phyloP scores from a whole-genome alignment of 2,888 invertebrate genomes.

The Philhelius pedissequus region DNA sequence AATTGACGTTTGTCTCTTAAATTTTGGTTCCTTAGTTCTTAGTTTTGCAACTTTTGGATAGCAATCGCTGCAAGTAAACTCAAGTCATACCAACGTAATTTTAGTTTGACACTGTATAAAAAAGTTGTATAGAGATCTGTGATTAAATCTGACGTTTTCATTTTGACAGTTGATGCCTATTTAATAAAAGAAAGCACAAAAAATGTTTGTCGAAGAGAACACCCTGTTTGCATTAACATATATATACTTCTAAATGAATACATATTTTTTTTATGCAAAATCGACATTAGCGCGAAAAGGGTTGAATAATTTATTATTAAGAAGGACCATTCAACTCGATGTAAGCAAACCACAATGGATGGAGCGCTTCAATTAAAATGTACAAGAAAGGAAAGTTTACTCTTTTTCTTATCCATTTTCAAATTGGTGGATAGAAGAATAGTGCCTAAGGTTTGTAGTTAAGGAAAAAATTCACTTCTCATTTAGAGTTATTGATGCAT shows the following conservation, averaged over 20 bases:
- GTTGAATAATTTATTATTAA: neutral
- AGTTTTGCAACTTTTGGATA: too few relatives aligned
- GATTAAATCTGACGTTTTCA: too few relatives aligned
- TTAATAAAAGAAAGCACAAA: too few relatives aligned
- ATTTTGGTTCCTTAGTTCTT: too few relatives aligned
- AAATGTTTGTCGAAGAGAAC: neutral
- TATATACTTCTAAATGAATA: neutral
- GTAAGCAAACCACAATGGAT: neutral
- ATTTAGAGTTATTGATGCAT: constrained; percentile 51
- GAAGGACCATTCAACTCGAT: neutral
- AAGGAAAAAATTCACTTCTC: constrained; percentile 9
- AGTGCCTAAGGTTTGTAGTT: neutral
- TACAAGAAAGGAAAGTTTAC: constrained; percentile 25
- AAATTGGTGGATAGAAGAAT: neutral
- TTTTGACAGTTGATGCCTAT: too few relatives aligned
- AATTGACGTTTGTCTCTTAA: too few relatives aligned
- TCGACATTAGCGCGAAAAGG: neutral
- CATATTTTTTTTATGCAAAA: neutral
- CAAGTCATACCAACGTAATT: too few relatives aligned
- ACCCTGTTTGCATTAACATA: neutral
- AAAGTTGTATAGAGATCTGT: too few relatives aligned
- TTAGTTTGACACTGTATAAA: too few relatives aligned
- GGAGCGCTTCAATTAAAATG: constrained; percentile 43
- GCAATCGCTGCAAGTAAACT: too few relatives aligned
- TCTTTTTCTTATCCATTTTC: constrained; percentile 11